Conservation (phyloP, 2,888 invertebrate genomes). For the Eugnorisma glareosa region DNA sequence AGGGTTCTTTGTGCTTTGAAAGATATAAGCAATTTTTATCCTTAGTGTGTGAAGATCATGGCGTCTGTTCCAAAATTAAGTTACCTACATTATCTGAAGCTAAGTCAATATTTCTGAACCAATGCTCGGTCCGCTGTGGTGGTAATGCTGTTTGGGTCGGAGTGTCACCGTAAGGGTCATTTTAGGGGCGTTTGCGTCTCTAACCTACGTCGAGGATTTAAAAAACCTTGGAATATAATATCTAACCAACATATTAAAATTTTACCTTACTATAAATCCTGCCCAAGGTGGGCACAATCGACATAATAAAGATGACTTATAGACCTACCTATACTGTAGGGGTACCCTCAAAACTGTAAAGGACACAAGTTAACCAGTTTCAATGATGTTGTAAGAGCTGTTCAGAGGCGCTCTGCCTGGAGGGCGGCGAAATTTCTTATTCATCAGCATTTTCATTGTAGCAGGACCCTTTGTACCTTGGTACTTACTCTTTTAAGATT, state of each 20-base stretch:
- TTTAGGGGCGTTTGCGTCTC: too few relatives aligned
- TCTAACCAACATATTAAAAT: too few relatives aligned
- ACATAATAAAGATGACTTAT: neutral
- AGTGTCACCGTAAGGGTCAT: too few relatives aligned
- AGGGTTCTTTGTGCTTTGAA: neutral
- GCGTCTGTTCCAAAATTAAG: neutral
- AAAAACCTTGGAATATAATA: too few relatives aligned
- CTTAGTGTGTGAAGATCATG: too few relatives aligned
- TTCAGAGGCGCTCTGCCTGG: slow-evolving; percentile 22
- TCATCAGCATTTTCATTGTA: slow-evolving; percentile 55
- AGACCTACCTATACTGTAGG: neutral
- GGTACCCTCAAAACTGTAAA: slow-evolving; percentile 26
- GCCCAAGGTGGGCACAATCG: neutral
- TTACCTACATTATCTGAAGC: neutral
- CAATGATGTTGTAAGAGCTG: slow-evolving; percentile 24
- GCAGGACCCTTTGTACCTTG: slow-evolving; percentile 15
- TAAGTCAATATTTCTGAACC: neutral
- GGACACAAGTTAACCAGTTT: slow-evolving; percentile 34
- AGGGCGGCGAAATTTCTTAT: slow-evolving; percentile 21
- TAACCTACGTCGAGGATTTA: too few relatives aligned
- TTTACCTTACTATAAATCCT: neutral
- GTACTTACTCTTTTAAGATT: slow-evolving; percentile 23
- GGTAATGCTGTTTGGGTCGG: too few relatives aligned
- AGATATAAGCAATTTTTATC: neutral
- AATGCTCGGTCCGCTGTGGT: too few relatives aligned